Percentiles rank a stretch among this genome's conserved stretches.
Conservation (phyloP, 2,888 invertebrate genomes). For the Hoplodrina blanda region DNA sequence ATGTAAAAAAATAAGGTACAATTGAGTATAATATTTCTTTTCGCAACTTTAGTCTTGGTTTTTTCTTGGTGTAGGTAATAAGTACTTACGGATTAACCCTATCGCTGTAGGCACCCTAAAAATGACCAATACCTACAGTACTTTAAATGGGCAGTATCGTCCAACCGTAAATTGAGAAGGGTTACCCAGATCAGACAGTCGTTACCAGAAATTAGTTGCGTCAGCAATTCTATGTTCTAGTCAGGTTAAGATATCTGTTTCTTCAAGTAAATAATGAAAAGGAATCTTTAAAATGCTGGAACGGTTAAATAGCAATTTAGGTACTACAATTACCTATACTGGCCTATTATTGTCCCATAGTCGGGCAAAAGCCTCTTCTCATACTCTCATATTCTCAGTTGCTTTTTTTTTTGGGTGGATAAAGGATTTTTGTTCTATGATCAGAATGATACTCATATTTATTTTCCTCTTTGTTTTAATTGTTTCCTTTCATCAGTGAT, state of each 20-base stretch:
- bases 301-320: too few relatives aligned
- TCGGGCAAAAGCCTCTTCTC: too few relatives aligned
- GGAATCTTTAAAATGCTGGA: neutral
- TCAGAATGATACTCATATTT: too few relatives aligned
- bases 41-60: too few relatives aligned
- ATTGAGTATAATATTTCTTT: neutral
- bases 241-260: conserved; percentile 1
- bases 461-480: too few relatives aligned
- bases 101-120: neutral
- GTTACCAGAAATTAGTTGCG: conserved; percentile 41
- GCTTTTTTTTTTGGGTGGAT: too few relatives aligned
- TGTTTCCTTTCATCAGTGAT: too few relatives aligned
- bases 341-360: too few relatives aligned
- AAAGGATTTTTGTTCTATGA: too few relatives aligned
- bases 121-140: neutral
- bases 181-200: conserved; percentile 41
- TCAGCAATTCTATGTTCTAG: conserved; percentile 14
- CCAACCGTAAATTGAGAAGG: conserved; percentile 49
- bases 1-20: neutral
- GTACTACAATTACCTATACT: too few relatives aligned
- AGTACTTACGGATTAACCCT: neutral
- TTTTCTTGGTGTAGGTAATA: neutral
- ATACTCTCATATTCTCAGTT: too few relatives aligned
- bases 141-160: conserved; percentile 35
- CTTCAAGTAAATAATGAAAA: conserved; percentile 2